Percentiles rank a stretch among this genome's conserved stretches.
phyloP scores from a whole-genome alignment of 2,113 vertebrate genomes.

The Cynoglossus semilaevis region DNA sequence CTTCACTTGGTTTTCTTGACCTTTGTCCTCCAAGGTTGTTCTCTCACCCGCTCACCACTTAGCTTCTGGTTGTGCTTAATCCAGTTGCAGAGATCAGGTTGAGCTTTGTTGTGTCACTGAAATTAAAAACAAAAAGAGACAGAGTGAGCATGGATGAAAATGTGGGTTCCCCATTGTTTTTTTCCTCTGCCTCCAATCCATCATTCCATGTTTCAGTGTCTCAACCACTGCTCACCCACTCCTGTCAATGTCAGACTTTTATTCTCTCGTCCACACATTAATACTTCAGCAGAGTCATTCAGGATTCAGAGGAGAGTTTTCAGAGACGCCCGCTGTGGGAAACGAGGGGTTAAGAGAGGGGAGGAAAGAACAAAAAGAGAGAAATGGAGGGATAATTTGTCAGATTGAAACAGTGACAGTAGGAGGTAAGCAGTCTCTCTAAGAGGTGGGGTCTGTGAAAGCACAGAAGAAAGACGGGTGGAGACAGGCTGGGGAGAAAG shows the following conservation, averaged over 20 bases:
- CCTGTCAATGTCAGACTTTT: constrained; percentile 48
- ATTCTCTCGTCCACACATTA: constrained; percentile 50
- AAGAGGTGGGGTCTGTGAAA: constrained; percentile 38
- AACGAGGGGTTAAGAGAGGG: constrained; percentile 16
- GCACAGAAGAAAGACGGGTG: constrained; percentile 23
- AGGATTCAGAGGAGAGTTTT: constrained; percentile 50
- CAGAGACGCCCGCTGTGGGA: constrained; percentile 41
- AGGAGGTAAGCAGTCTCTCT: constrained; percentile 54
- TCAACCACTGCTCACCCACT: constrained; percentile 16
- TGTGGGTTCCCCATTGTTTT: constrained; percentile 17
- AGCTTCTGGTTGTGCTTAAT: constrained; percentile 41
- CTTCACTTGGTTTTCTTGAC: constrained; percentile 13
- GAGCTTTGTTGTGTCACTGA: constrained; percentile 46
- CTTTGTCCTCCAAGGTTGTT: constrained; percentile 13
- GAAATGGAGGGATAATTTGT: constrained; percentile 33
- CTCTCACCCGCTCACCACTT: constrained; percentile 29
- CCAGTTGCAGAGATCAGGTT: constrained; percentile 21
- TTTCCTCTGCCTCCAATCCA: constrained; percentile 30
- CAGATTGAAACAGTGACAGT: constrained; percentile 35
- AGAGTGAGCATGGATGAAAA: constrained; percentile 46
- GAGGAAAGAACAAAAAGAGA: background rate
- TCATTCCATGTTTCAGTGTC: constrained; percentile 34
- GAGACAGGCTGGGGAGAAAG: constrained; percentile 13
- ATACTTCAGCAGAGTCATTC: constrained; percentile 54
- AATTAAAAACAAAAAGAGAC: constrained; percentile 9